Evolutionary conservation across 2,797 vertebrate genomes (phyloP).

Genomic region (Lutra lutra): DNA sequence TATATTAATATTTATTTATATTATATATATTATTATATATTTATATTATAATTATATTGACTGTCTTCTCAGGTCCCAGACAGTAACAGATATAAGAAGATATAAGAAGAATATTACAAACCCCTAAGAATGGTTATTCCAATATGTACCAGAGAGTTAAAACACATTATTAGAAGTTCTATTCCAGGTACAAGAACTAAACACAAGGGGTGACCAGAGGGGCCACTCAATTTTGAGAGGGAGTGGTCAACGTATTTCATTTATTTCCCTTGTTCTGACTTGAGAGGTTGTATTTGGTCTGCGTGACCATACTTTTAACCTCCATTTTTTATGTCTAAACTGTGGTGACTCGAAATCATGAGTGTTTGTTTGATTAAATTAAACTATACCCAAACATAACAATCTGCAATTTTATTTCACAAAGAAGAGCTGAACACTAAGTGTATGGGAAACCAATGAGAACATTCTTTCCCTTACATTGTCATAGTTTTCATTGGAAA

Average conservation of each 20-base stretch:
- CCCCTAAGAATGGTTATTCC: not conserved
- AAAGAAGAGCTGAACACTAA: not conserved
- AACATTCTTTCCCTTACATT: not conserved
- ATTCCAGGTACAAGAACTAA: not conserved
- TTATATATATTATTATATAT: too few relatives aligned
- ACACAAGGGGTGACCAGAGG: not conserved
- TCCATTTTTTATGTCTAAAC: conserved; percentile 1
- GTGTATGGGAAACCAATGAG: not conserved
- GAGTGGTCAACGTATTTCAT: not conserved
- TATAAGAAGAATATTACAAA: not conserved
- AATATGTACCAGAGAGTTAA: not conserved
- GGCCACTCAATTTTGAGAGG: not conserved
- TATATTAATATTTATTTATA: not conserved
- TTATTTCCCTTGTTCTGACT: not conserved
- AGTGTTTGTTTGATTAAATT: not conserved
- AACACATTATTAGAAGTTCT: not conserved
- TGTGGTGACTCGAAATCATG: not conserved
- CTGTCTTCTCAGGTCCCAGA: not conserved
- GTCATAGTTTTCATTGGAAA: not conserved
- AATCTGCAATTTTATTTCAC: conserved; percentile 32
- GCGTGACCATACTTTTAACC: not conserved
- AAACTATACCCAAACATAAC: not conserved
- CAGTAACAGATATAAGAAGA: not conserved
- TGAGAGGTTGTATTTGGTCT: not conserved
- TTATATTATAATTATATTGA: not conserved